Base-by-base conservation (phyloP, 1,140 invertebrate species). In the Rhyacophila brunnea region DNA sequence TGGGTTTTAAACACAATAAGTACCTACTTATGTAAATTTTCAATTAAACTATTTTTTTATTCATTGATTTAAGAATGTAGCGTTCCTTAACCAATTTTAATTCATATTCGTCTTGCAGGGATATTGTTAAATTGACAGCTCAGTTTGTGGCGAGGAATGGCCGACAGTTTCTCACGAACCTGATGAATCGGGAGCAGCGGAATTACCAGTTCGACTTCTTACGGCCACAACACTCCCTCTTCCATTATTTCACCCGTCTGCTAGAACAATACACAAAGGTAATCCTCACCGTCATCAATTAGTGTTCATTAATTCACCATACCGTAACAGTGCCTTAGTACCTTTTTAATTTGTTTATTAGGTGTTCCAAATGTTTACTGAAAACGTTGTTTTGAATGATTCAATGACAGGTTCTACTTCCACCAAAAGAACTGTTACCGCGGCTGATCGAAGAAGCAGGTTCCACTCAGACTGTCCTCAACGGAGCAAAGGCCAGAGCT, bases 161-260 rank as follows among this genome's bases (percentile, higher is more conserved):
- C 3, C 83, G 97, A 5, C 95, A 98, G 71, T 99, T 99, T 74
- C 79, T 99, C 3, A 99, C 96, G 2, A 97, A 96, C 69, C 74
- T 99, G 6, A 99, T 99, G 96, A 98, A 97, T 68, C 84, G 95
- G 18, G 97, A 99, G 72, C 95, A 98, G 68, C 81, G 95, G 6
- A 99, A 99, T 75, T 98, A 95, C 70, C 96, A 99, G 68, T 99
- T 99, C 83, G 98, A 99, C 75, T 99, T 99, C 74, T 79, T 99
- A 2, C 83, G 97, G 13, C 97, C 98, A 0, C 96, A 99, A 68
- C 98, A 99, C 79, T 98, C 95, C 1, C 83, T 99, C 0, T 99
- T 99, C 74, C 93, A 94, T 68, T 99, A 99, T 75, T 99, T 99
- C 71, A 99, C 96, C 0, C 95, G 98, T 70, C 80, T 99, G 0